Evolutionary conservation across 2,113 vertebrate species (phyloP), one percentile per base, ranked within the genome.

Genomic region (Taurulus bubalis): DNA sequence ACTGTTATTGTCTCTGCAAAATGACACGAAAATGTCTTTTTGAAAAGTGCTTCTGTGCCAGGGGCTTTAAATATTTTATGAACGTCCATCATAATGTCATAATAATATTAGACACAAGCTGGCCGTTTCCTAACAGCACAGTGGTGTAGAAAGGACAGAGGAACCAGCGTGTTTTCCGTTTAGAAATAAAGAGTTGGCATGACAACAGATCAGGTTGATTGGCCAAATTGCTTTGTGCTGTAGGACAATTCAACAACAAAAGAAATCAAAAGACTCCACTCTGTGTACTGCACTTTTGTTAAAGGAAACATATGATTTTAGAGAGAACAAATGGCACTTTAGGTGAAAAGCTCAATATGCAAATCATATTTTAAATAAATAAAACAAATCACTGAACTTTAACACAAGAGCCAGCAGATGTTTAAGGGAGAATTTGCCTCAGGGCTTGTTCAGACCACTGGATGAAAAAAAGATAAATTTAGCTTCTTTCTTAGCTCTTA

Each of bases 21-120:
- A n/a, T 45, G 32, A 75, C 75, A 80, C 49, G 74, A 77, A 79
- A 79, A 22, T 59, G 49, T 71, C 8, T 64, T 42, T 77, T 53
- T 24, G 5, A 28, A 26, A 74, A 75, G 60, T 9, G 34, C 77
- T 3, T 65, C 51, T 12, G 65, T n/a, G 80, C 83, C 40, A 26
- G 12, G 26, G 32, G 47, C 14, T 56, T 77, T 86, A 62, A 81
- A 88, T 87, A 36, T 86, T 82, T 67, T 75, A 89, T 78, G 83
- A 90, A 36, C 16, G 1, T 72, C 77, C 22, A 15, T 60, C 64
- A 75, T 16, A 55, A 40, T 36, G 58, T 72, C 24, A 26, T 26
- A n/a, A 14, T 58, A 18, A 51, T 32, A n/a, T 3, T 22, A n/a
- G 20, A 51, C 10, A 51, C 28, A 45, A 28, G 24, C 3, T 26